Conservation (phyloP, 2,797 vertebrate species). For the Gambusia yucatana region DNA sequence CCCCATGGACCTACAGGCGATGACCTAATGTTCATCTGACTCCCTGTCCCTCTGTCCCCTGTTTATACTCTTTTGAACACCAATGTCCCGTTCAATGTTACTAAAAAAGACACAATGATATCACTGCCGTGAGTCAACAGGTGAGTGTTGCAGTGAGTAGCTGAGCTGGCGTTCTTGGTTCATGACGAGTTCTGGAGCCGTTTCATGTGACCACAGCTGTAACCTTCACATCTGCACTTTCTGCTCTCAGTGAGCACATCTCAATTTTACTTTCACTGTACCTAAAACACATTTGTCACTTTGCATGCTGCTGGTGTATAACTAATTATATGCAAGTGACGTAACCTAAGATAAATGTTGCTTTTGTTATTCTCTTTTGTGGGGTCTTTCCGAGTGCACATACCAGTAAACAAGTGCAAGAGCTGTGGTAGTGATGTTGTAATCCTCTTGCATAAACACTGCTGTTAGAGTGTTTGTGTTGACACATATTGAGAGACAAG, state of each 20-base stretch:
- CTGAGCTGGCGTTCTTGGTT: constrained; percentile 63
- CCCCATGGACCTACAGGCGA: constrained; percentile 55
- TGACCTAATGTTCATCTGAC: constrained; percentile 79
- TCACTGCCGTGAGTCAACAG: constrained; percentile 76
- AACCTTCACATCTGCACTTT: constrained; percentile 60
- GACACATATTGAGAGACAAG: constrained; percentile 15
- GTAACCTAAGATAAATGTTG: constrained; percentile 25
- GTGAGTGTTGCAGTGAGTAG: constrained; percentile 63
- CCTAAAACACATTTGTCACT: constrained; percentile 20
- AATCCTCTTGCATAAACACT: constrained; percentile 59
- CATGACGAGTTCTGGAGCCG: constrained; percentile 41
- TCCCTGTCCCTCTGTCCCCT: constrained; percentile 21
- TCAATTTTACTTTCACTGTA: constrained; percentile 29
- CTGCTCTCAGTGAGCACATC: constrained; percentile 32
- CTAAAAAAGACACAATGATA: constrained; percentile 70
- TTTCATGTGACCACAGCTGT: constrained; percentile 51
- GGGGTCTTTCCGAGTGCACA: constrained; percentile 64
- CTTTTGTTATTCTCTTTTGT: constrained; percentile 33
- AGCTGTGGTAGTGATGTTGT: constrained; percentile 60
- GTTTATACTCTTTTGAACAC: constrained; percentile 12
- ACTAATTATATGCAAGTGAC: constrained; percentile 14
- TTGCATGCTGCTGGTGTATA: neutral
- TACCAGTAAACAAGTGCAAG: constrained; percentile 60
- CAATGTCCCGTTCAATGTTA: constrained; percentile 37
- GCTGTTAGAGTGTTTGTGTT: constrained; percentile 33